phyloP scores from a whole-genome alignment of 2,888 invertebrate genomes.

The Dastarcus helophoroides region DNA sequence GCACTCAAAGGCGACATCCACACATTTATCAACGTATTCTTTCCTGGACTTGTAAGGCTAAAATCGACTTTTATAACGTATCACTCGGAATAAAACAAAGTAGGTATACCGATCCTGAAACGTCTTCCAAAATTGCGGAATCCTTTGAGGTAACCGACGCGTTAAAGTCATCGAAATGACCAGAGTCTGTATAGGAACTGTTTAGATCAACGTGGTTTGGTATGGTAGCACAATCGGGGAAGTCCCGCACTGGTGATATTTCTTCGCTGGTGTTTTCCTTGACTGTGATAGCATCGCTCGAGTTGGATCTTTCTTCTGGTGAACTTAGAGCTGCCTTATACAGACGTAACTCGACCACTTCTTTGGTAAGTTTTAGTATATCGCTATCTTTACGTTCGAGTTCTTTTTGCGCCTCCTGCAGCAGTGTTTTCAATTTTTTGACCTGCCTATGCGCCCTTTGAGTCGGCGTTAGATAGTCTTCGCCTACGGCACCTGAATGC shows the following conservation, averaged over 20 bases:
- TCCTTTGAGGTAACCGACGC: constrained; percentile 70
- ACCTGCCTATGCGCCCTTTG: constrained; percentile 76
- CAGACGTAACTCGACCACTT: constrained; percentile 65
- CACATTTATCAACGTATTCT: constrained; percentile 23
- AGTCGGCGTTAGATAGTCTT: constrained; percentile 80
- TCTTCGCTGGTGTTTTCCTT: constrained; percentile 47
- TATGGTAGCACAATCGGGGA: constrained; percentile 14
- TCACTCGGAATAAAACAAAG: constrained; percentile 1
- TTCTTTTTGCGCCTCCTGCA: constrained; percentile 63
- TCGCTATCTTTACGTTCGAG: constrained; percentile 74
- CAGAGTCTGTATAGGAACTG: constrained; percentile 73
- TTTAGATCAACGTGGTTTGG: constrained; percentile 45
- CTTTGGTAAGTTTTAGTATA: constrained; percentile 52
- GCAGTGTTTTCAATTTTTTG: constrained; percentile 57
- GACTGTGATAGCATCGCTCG: constrained; percentile 50
- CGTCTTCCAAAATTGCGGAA: constrained; percentile 44
- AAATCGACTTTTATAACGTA: too few species aligned
- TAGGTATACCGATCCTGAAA: too few species aligned
- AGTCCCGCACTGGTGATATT: constrained; percentile 18
- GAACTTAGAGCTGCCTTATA: constrained; percentile 71
- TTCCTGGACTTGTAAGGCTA: too few species aligned
- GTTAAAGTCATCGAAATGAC: constrained; percentile 74
- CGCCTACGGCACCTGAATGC: constrained; percentile 62
- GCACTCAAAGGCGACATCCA: constrained; percentile 24
- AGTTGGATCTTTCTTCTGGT: constrained; percentile 69